Percentiles rank a stretch among this genome's conserved stretches.
phyloP scores from a whole-genome alignment of 2,888 invertebrate species.

The Tenthredo livida region DNA sequence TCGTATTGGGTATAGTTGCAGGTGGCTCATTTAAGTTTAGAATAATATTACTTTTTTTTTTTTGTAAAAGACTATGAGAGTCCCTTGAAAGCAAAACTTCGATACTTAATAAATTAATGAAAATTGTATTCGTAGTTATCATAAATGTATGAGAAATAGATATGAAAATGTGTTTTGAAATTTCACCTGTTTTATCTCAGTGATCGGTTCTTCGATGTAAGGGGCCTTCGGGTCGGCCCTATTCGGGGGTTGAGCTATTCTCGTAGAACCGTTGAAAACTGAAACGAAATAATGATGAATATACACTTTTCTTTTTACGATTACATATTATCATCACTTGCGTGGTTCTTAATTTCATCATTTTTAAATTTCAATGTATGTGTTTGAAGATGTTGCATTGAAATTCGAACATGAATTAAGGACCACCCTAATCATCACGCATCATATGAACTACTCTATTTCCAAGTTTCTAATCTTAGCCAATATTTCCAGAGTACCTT shows the following conservation, averaged over 20 bases:
- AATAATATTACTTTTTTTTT: background rate
- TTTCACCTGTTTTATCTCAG: slow-evolving; percentile 70
- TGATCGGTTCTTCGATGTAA: slow-evolving; percentile 69
- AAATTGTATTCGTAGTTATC: background rate
- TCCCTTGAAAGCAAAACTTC: background rate
- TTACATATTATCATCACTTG: no score
- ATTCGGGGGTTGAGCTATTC: slow-evolving; percentile 71
- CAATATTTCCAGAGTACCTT: background rate
- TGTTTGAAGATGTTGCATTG: no score
- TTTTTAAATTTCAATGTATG: no score
- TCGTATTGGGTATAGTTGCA: background rate
- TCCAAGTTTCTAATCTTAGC: background rate
- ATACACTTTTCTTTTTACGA: background rate
- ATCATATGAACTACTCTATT: background rate
- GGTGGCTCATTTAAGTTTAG: background rate
- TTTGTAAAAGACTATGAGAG: background rate
- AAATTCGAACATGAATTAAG: no score
- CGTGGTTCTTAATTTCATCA: no score
- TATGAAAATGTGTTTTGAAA: background rate
- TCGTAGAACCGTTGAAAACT: slow-evolving; percentile 63
- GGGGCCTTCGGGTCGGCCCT: slow-evolving; percentile 72
- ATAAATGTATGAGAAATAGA: background rate
- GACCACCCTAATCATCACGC: no score
- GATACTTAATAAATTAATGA: background rate
- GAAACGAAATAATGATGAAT: slow-evolving; percentile 1